These are phyloP conservation scores for Trachythela sp. DNA, from an alignment of 64 coral and sea anemone species.

Conservation along the genomic window DNA sequence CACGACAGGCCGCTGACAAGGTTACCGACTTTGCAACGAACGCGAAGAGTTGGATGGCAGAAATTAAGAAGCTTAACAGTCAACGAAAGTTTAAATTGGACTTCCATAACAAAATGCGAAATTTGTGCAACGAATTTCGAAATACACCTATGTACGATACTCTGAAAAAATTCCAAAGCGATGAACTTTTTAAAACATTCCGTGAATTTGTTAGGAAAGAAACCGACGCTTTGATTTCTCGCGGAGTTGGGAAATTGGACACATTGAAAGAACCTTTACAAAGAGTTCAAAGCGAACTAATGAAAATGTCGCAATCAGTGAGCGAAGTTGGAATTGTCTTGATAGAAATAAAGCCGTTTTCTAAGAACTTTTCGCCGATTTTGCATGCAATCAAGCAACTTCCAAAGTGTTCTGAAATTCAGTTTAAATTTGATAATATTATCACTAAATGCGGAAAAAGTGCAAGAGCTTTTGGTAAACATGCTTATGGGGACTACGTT, in stretches of 20 bases:
- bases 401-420: constrained; percentile 57
- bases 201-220: constrained; percentile 61
- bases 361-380: constrained; percentile 69
- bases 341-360: constrained; percentile 67
- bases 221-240: constrained; percentile 58
- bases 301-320: constrained; percentile 41
- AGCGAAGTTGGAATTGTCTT: constrained; percentile 55
- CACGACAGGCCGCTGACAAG: constrained; percentile 51
- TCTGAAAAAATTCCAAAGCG: constrained; percentile 52
- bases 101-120: constrained; percentile 52
- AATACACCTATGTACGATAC: constrained; percentile 38
- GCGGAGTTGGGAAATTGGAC: constrained; percentile 54
- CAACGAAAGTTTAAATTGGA: constrained; percentile 66
- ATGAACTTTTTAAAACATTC: constrained; percentile 58
- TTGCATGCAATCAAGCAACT: constrained; percentile 51
- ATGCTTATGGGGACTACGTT: constrained; percentile 43
- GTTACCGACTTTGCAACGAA: constrained; percentile 68
- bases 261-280: constrained; percentile 62
- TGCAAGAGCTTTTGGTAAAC: constrained; percentile 50
- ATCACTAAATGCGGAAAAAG: constrained; percentile 59
- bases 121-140: constrained; percentile 75
- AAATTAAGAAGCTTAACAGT: constrained; percentile 63
- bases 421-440: constrained; percentile 44
- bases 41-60: constrained; percentile 52
- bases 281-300: constrained; percentile 56